Base-by-base conservation (phyloP, 2,797 vertebrate genomes). In the Cichlasoma orientale region DNA sequence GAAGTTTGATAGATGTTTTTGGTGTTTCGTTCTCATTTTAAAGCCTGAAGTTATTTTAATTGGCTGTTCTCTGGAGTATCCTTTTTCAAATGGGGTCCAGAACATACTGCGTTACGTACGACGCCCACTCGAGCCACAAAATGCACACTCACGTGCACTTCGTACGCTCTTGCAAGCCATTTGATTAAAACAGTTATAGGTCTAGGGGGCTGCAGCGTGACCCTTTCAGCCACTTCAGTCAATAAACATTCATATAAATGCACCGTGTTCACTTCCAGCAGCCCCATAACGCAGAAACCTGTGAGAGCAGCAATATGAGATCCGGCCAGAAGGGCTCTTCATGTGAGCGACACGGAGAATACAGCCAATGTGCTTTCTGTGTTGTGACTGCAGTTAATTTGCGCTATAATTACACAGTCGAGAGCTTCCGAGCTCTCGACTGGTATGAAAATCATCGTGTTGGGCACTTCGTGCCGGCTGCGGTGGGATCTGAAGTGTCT, bases 181-280 rank as follows among this genome's bases (percentile, higher is more conserved):
- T 72, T 10, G 68, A 72, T 75, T 56, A 33, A 59, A 77, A 41
- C 55, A 38, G 71, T 70, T 36, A 9, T 0, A 7, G 63, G 70
- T 76, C 55, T 19, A 2, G 6, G 56, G 23, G 74, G 19, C 57
- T 53, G 57, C 81, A 72, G 75, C 58, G 44, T 56, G 80, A 79
- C 55, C 41, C 73, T 75, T 78, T 82, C 59, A 78, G 77, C 41
- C 76, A 57, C 78, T 73, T 79, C 44, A 58, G 72, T 79, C 56
- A 72, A 74, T 84, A 82, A 58, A 72, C 47, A 29, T 54, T 72
- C 54, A 31, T 55, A 27, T 79, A 77, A 89, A 82, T 75, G 19
- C 59, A 18, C 56, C 5, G 31, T 19, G 70, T 56, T 76, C 74
- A 38, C 86, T 80, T 86, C 27, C 53, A 56, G 66, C n/a, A 3